Base-by-base conservation (phyloP, 2,113 vertebrate species). In the Microcebus jonahi region DNA sequence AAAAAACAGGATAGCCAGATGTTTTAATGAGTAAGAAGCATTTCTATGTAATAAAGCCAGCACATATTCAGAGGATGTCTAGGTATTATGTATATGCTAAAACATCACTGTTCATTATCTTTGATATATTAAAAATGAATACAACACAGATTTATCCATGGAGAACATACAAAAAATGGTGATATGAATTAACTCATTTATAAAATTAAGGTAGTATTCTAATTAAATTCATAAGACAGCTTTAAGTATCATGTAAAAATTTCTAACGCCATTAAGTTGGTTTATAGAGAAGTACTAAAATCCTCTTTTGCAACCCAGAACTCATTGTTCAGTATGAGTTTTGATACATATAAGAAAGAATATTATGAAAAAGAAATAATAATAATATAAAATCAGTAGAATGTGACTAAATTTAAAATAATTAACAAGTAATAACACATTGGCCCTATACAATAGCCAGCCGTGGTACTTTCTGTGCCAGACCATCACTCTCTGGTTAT, bases 141-240 rank as follows among this genome's bases (percentile, higher is more conserved):
- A 0, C 13, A 85, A 48, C 14, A 70, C 20, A 65, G 42, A 80
- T 75, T 75, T 83, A 42, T 68, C 36, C 23, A 80, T 34, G 13
- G 18, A 53, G 17, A 80, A 50, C 12, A 18, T 29, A 76, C 14
- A 71, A 65, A 65, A 94, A 86, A 61, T 48, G 31, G 57, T 59
- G 42, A 76, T 59, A 23, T 48, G 14, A 90, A 90, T 86, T 39
- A 81, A 93, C 10, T 91, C 21, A 9, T 65, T 84, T 84, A 55
- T 63, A 75, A 96, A 91, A 91, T 55, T 68, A 95, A 86, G 34
- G 61, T 36, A 93, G 14, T 10, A 55, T 93, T 84, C 31, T 73
- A 95, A 45, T 70, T 53, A 86, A 94, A 68, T 21, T 6, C 9
- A 27, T 50, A 20, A 68, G 4, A 63, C 25, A 61, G 8, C 6